Percentiles rank a stretch among this genome's conserved stretches.
Conservation (phyloP, 2,888 invertebrate species). For the Eudasyphora cyanicolor region DNA sequence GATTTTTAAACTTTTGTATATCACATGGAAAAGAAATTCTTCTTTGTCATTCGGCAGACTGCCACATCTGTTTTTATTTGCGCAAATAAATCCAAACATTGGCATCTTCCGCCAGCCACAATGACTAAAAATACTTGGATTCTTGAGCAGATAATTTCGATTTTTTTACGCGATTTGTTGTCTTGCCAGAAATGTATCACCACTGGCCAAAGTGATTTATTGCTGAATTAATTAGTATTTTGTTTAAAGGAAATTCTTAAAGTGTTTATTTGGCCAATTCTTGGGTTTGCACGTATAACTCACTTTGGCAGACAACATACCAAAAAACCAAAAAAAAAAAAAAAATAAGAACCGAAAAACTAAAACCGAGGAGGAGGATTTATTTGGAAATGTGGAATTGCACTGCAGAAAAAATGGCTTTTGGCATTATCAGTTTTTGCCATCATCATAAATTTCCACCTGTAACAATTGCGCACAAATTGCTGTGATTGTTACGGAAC, state of each 20-base stretch:
- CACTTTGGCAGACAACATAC: not conserved
- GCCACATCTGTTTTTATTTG: slow-evolving; percentile 42
- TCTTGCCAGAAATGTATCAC: not conserved
- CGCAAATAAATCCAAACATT: slow-evolving; percentile 20
- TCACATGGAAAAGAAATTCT: not conserved
- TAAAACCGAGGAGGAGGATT: slow-evolving; percentile 10
- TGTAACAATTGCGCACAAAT: slow-evolving; percentile 74
- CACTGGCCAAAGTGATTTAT: slow-evolving; percentile 53
- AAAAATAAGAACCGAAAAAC: not conserved
- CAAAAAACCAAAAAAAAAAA: not conserved
- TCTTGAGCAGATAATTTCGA: not conserved
- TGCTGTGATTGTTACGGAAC: slow-evolving; percentile 21
- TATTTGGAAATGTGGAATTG: not conserved
- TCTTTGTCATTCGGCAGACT: not conserved
- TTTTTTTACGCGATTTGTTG: not conserved
- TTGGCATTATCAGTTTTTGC: slow-evolving; percentile 73
- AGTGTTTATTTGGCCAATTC: slow-evolving; percentile 31
- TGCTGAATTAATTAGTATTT: slow-evolving; percentile 60
- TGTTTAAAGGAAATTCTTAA: slow-evolving; percentile 51
- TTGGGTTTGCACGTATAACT: slow-evolving; percentile 23
- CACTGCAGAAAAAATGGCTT: slow-evolving; percentile 37
- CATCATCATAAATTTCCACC: slow-evolving; percentile 77
- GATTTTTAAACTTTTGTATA: not conserved
- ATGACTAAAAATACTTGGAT: slow-evolving; percentile 49
- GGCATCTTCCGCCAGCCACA: slow-evolving; percentile 25